Evolutionary conservation across 2,797 vertebrate species (phyloP).

Genomic region (Dendrocincla fuliginosa): DNA sequence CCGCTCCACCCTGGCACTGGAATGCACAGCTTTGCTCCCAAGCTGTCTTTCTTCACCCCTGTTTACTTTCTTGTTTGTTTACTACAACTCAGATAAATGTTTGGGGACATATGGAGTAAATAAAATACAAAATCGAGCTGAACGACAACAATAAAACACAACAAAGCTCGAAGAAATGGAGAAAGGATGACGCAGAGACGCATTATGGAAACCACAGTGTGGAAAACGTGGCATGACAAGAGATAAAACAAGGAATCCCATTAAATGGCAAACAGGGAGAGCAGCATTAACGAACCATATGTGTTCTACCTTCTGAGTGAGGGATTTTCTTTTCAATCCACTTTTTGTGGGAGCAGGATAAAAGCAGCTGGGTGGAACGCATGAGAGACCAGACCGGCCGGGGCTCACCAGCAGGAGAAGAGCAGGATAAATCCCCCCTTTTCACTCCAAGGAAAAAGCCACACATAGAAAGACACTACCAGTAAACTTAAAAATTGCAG

Average conservation of each 20-base stretch:
- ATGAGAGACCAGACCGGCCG: not conserved
- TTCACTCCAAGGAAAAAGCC: not conserved
- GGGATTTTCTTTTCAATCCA: not conserved
- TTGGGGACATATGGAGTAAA: not conserved
- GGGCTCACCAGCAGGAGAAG: not conserved
- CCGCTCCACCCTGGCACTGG: not conserved
- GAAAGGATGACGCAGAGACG: not conserved
- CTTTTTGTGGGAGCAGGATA: not conserved
- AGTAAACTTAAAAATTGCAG: not conserved
- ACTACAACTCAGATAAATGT: not conserved
- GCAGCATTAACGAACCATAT: not conserved
- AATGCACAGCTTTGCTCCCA: not conserved
- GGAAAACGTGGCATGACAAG: not conserved
- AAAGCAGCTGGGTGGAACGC: not conserved
- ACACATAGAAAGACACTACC: not conserved
- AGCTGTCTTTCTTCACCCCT: not conserved
- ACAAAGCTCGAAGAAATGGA: not conserved
- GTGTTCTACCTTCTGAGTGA: not conserved
- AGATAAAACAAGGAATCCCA: constrained; percentile 16
- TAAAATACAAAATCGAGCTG: not conserved
- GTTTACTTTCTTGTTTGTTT: not conserved
- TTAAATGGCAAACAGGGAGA: not conserved
- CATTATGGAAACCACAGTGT: not conserved
- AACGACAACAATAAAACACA: not conserved
- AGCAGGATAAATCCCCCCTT: not conserved